Base-by-base conservation (phyloP, 2,888 invertebrate species). In the Furcula furcula region DNA sequence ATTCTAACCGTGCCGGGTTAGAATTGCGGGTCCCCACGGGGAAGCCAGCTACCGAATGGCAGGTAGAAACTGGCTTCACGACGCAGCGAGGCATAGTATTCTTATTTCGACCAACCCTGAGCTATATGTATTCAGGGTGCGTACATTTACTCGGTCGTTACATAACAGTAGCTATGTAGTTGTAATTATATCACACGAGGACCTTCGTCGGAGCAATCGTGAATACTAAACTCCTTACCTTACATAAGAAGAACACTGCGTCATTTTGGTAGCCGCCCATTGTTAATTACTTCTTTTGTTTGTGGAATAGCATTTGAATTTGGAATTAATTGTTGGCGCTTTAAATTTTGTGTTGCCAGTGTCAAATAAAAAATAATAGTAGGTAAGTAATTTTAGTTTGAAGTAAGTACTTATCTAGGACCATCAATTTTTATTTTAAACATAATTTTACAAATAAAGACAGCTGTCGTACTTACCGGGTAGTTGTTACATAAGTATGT, bases 51-150 rank as follows among this genome's bases (percentile, higher is more conserved):
- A n/a, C n/a, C n/a, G n/a, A n/a, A n/a, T n/a, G n/a, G n/a, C n/a
- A n/a, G n/a, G n/a, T n/a, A n/a, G n/a, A n/a, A n/a, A n/a, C n/a
- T n/a, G n/a, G n/a, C n/a, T n/a, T n/a, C n/a, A n/a, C n/a, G n/a
- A n/a, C n/a, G n/a, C n/a, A n/a, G n/a, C n/a, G n/a, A 16, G 4
- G 16, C 16, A 4, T 16, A 16, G 5, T 2, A 12, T 12, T 23
- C 12, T 12, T 3, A 23, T 23, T 23, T 23, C n/a, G 21, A 7
- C 7, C 23, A 23, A 23, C 23, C 23, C 23, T 23, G 7, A 12
- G 4, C 1, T n/a, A 7, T 28, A 52, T 56, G 52, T 60, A 69
- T 68, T 67, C 68, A 60, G 57, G 51, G 32, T 46, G 51, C 53
- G 58, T 61, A 28, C 27, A 34, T 23, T 32, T 40, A 49, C 48